Base-by-base conservation (phyloP, 2,888 invertebrate genomes). In the Augiades crinisus region DNA sequence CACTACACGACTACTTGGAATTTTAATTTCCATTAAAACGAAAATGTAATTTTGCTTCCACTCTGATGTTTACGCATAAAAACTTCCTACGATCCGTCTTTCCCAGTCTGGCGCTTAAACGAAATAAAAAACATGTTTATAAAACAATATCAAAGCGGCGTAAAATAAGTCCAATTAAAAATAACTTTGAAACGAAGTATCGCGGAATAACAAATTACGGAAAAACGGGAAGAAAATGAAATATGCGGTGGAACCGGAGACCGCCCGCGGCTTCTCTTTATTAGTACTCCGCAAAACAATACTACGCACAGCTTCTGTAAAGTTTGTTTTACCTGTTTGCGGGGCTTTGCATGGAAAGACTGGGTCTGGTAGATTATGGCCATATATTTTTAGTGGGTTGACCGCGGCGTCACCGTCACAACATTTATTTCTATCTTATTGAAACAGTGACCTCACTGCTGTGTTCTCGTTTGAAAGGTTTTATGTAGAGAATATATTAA, bases 131-230 rank as follows among this genome's bases (percentile, higher is more conserved):
- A 47, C 31, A 6, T 41, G 34, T 34, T 34, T 34, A 43, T 27
- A 12, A 41, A 43, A 49, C 14, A 45, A 45, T 37, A 24, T 19
- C 22, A 14, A 8, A 16, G 19, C n/a, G 16, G 17, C 34, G 27
- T 49, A 34, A 43, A 41, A 49, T 24, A 49, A 49, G 13, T 24
- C 49, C 49, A 43, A 49, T 43, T 43, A 47, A 49, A 33, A 49
- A 43, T 24, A 49, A 41, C 34, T 49, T 49, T 17, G 13, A 24
- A 41, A 41, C 22, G 16, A 49, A 49, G 37, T 17, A 41, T 34
- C 2, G 31, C 14, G 10, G 31, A 21, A 40, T 22, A 38, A 37
- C n/a, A 21, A 30, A 31, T 24, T 24, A 45, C 7, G 13, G 4
- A 41, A 41, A 47, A 37, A 19, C 12, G 12, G 12, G n/a, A 38